Percentiles rank a stretch among this genome's conserved stretches.
phyloP scores from a whole-genome alignment of 2,888 invertebrate genomes.

The Himalopsyche japonica region DNA sequence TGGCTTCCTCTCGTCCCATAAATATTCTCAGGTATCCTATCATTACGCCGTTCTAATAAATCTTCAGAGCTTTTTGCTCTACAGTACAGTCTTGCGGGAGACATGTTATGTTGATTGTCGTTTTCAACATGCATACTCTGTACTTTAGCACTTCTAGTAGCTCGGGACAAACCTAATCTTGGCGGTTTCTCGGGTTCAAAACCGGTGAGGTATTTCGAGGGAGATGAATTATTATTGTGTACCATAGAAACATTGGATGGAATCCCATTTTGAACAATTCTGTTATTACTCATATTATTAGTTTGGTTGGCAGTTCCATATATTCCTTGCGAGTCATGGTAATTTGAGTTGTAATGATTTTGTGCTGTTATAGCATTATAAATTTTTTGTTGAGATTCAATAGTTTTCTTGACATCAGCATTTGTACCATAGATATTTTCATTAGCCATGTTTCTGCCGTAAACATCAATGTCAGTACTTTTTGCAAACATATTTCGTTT shows the following conservation, averaged over 20 bases:
- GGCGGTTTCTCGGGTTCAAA: conserved; percentile 60
- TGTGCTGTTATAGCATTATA: conserved; percentile 26
- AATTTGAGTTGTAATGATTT: conserved; percentile 20
- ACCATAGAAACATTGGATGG: neutral
- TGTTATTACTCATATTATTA: neutral
- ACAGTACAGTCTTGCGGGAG: conserved; percentile 53
- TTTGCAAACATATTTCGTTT: conserved; percentile 53
- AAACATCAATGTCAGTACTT: conserved; percentile 52
- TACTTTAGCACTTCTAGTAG: conserved; percentile 57
- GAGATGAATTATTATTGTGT: conserved; percentile 45
- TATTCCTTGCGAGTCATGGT: conserved; percentile 18
- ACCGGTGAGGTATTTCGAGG: conserved; percentile 58
- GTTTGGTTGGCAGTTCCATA: conserved; percentile 18
- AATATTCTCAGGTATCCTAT: conserved; percentile 2
- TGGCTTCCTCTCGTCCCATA: conserved; percentile 17
- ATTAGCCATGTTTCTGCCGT: conserved; percentile 14
- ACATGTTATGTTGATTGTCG: conserved; percentile 49
- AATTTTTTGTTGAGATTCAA: conserved; percentile 25
- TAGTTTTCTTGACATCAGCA: conserved; percentile 25
- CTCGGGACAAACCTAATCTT: conserved; percentile 55
- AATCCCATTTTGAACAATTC: conserved; percentile 6
- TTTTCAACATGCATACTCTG: conserved; percentile 58
- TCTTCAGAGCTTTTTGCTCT: conserved; percentile 59
- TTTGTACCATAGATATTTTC: conserved; percentile 23
- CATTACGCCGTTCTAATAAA: conserved; percentile 21